Percentiles rank a stretch among this genome's conserved stretches.
These are phyloP conservation scores for Lithophane leautieri DNA, from an alignment of 2,888 invertebrate species.

Conservation along the genomic window DNA sequence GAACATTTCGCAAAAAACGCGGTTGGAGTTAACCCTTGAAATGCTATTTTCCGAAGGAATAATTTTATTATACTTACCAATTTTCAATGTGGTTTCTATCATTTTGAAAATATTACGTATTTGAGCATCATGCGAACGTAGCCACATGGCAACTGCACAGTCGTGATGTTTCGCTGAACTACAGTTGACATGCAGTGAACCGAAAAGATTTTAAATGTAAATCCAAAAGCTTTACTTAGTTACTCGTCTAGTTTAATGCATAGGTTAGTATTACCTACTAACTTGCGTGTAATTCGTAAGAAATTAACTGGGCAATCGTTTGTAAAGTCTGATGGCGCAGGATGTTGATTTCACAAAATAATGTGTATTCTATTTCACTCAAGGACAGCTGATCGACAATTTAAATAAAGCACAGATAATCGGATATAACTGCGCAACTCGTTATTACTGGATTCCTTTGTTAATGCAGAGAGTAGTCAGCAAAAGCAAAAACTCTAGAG, in stretches of 20 bases:
- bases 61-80: neutral
- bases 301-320: neutral
- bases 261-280: neutral
- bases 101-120: too few species aligned
- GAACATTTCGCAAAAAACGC: neutral
- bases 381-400: constrained; percentile 26
- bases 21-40: neutral
- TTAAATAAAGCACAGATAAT: constrained; percentile 14
- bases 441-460: constrained; percentile 57
- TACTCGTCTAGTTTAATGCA: neutral
- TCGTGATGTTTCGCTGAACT: neutral
- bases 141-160: neutral
- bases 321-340: neutral
- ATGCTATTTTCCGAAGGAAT: neutral
- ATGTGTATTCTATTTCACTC: neutral
- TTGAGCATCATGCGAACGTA: neutral
- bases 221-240: neutral
- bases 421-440: constrained; percentile 33
- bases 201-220: neutral
- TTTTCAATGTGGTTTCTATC: neutral
- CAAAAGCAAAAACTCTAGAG: constrained; percentile 60
- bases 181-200: constrained; percentile 5
- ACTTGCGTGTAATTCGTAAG: neutral
- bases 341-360: neutral
- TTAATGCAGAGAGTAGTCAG: constrained; percentile 56